Evolutionary conservation across 2,113 vertebrate species (phyloP), one percentile per base, ranked within the genome.

Genomic region (Excalfactoria chinensis): DNA sequence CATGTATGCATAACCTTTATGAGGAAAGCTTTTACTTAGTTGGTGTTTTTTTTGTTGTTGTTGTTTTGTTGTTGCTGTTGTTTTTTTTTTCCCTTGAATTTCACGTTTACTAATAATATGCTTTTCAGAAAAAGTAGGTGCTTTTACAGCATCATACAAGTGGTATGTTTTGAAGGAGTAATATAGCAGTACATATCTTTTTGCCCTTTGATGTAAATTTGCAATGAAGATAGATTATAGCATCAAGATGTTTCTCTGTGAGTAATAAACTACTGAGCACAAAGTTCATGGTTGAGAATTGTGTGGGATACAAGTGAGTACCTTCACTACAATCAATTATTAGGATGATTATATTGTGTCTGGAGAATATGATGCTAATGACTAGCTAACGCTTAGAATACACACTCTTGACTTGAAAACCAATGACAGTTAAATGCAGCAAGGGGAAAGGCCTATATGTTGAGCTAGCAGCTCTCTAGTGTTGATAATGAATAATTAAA

Each of bases 401-500:
- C 60, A 84, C 82, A 90, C 51, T 95, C 92, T 94, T 93, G 84
- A 94, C 91, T 96, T 95, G 89, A 94, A 88, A 95, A 95, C 91
- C 93, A 93, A 84, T 49, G 85, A 86, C 88, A 91, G 74, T 80
- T 94, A 94, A 96, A 93, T 67, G 64, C 75, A 90, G 40, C 46
- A 79, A 71, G 25, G 63, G 56, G 69, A 93, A 96, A 90, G 84
- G 71, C 60, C 79, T 95, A 84, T 53, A 88, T 91, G 79, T 90
- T 88, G 86, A 96, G 73, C 75, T 93, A 93, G 34, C 35, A 95
- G 59, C 53, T 77, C 62, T 77, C 44, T 67, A 64, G 73, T 63
- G 76, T 94, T 91, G 63, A 43, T 93, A 92, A 84, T 75, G 40
- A 95, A 94, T 96, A 96, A 97, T 97, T 97, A 97, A 96, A 97